Base-by-base conservation (phyloP, 2,113 vertebrate species). In the Megaceryle torquata region DNA sequence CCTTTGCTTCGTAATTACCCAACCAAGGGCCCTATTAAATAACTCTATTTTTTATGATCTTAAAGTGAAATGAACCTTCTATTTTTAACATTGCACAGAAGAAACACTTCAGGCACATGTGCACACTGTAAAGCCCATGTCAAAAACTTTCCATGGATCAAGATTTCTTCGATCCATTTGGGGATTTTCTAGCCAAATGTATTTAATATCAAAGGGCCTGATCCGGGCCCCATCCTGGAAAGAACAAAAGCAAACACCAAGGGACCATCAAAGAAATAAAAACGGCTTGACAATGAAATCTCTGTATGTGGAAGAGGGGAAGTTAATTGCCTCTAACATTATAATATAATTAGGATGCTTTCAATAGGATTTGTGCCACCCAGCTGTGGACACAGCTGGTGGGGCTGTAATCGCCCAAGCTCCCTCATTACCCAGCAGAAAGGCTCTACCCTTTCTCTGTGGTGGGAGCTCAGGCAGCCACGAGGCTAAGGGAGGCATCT, bases 11-110 rank as follows among this genome's bases (percentile, higher is more conserved):
- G 0, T 95, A 97, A 96, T 95, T 96, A 96, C 93, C 70, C 83
- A 96, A 92, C 95, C 96, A 95, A 96, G 92, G 96, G 91, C 46
- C 96, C 93, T 94, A 95, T 97, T 97, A 97, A 97, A 95, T 95
- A 95, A 96, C 94, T 92, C 61, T 0, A 37, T 79, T 94, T 96
- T 97, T 97, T 92, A 96, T 94, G 92, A 93, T 91, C 92, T 95
- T 96, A 91, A 94, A 96, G 95, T 87, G 91, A 91, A 96, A 96
- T 90, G 63, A 96, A 91, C 91, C 53, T 54, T 89, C 91, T 87
- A 87, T 84, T 93, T 51, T 90, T 71, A 95, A 87, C 10, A 1
- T 11, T 89, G 50, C 63, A 44, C 84, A 72, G 88, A 93, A 96
- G 95, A 95, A 97, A 94, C 67, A 89, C 70, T 94, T 85, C 28